Evolutionary conservation across 1,140 invertebrate species (phyloP).

Genomic region (Neodiprion fabricii): DNA sequence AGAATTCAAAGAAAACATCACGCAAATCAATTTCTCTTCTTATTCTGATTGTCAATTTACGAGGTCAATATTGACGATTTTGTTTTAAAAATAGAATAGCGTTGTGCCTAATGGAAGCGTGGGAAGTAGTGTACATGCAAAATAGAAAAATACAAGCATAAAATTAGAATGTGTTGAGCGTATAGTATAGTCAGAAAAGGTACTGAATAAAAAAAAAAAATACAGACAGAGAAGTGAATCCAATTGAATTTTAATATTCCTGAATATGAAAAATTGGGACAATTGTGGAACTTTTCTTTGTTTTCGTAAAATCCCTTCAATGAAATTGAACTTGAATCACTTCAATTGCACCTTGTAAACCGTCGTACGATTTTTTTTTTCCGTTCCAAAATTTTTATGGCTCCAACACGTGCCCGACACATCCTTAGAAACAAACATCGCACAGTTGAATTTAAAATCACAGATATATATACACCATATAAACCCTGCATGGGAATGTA

Average conservation of each 20-base stretch:
- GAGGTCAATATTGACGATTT: background rate
- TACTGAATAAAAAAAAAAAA: background rate
- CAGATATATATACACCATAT: background rate
- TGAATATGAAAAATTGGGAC: too few species aligned
- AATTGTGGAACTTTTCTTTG: too few species aligned
- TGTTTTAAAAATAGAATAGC: background rate
- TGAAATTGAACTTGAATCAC: too few species aligned
- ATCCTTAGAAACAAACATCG: too few species aligned
- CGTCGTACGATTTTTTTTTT: too few species aligned
- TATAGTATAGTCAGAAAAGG: background rate
- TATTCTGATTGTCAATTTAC: background rate
- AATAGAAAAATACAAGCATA: too few species aligned
- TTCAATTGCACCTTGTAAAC: too few species aligned
- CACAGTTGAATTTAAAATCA: background rate
- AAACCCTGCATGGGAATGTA: constrained; percentile 4
- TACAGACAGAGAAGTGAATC: background rate
- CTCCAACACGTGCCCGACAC: too few species aligned
- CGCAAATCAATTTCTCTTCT: too few species aligned
- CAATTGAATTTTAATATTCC: background rate
- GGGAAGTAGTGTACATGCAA: constrained; percentile 21
- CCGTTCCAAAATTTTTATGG: too few species aligned
- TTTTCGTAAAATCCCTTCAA: too few species aligned
- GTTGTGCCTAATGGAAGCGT: constrained; percentile 25
- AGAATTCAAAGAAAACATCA: background rate
- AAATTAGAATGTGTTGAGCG: too few species aligned